Percentiles rank a stretch among this genome's conserved stretches.
phyloP scores from a whole-genome alignment of 2,888 invertebrate species.

The Athalia circularis region DNA sequence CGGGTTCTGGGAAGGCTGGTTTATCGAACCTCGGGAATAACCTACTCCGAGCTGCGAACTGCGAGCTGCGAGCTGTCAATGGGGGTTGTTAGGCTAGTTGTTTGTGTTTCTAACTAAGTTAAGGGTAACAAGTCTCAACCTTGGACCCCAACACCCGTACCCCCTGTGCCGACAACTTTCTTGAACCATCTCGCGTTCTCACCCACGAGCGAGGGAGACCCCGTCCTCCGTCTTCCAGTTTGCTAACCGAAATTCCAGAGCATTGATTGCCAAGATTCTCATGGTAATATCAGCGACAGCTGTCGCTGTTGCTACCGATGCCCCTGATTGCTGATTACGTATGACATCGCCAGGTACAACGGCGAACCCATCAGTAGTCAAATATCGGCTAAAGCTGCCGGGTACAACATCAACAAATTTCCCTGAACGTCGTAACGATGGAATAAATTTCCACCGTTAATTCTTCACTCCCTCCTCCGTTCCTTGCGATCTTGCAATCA shows the following conservation, averaged over 20 bases:
- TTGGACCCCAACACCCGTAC: conserved; percentile 17
- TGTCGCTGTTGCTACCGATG: neutral
- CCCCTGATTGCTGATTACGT: conserved; percentile 7
- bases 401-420: too few species aligned
- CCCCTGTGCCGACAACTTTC: conserved; percentile 19
- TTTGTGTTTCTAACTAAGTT: conserved; percentile 60
- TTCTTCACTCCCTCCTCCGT: too few species aligned
- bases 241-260: conserved; percentile 8
- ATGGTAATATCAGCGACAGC: conserved; percentile 7
- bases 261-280: conserved; percentile 36
- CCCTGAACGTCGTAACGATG: too few species aligned
- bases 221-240: conserved; percentile 4
- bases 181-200: neutral
- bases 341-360: conserved; percentile 1
- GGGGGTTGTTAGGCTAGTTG: conserved; percentile 57
- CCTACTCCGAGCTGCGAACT: conserved; percentile 49
- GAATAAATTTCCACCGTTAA: too few species aligned
- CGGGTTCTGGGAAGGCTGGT: conserved; percentile 10
- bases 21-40: conserved; percentile 49
- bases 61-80: conserved; percentile 54
- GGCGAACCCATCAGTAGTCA: conserved; percentile 1
- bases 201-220: neutral
- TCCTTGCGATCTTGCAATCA: too few species aligned
- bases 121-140: conserved; percentile 45
- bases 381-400: too few species aligned